phyloP scores from a whole-genome alignment of 2,797 vertebrate species.

The Oceanodroma leucorhoa region DNA sequence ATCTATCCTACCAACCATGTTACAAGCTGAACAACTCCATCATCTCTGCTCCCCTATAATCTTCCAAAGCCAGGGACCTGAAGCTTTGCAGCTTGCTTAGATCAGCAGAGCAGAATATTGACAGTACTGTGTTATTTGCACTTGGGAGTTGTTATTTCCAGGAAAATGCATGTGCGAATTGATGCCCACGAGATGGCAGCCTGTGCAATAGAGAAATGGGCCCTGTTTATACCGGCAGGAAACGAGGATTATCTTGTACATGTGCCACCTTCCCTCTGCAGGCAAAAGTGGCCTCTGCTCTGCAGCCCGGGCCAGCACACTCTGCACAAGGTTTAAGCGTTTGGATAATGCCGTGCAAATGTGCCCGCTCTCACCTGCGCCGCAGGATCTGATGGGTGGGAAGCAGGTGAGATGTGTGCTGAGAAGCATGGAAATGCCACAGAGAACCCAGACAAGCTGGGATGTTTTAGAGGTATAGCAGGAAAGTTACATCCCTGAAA shows the following conservation, averaged over 20 bases:
- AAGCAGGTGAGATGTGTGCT: neutral
- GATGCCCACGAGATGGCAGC: conserved; percentile 56
- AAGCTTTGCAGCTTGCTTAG: neutral
- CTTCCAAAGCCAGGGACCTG: neutral
- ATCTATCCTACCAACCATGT: neutral
- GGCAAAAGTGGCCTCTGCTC: neutral
- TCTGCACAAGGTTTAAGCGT: rapidly evolving
- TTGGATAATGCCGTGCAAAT: rapidly evolving
- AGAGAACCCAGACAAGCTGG: neutral
- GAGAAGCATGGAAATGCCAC: neutral
- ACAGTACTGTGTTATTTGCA: rapidly evolving
- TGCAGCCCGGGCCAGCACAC: neutral
- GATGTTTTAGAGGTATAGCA: neutral
- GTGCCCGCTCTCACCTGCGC: neutral
- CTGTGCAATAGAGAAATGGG: neutral
- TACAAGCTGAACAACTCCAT: neutral
- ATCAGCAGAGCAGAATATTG: neutral
- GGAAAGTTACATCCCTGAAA: neutral
- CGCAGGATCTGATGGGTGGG: neutral
- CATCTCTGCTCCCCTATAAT: neutral
- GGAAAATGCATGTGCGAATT: neutral
- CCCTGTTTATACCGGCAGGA: neutral
- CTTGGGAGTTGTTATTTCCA: neutral
- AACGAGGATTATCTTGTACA: rapidly evolving
- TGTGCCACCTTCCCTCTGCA: neutral